Conservation (phyloP, 2,888 invertebrate genomes). For the Horisme vitalbata region DNA sequence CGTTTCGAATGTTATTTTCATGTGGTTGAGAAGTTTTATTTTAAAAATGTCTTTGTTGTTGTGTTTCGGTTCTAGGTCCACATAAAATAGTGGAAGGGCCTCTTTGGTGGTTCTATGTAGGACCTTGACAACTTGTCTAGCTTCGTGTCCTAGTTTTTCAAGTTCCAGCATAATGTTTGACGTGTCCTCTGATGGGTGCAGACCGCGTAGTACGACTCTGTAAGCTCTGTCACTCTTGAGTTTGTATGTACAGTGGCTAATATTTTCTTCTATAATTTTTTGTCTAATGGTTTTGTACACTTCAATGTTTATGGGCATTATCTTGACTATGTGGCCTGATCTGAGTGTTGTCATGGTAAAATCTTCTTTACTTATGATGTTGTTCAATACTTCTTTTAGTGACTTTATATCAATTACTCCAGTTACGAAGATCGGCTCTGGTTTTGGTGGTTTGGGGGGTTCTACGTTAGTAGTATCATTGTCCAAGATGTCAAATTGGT, state of each 20-base stretch:
- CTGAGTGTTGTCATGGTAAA: too few relatives aligned
- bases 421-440: too few relatives aligned
- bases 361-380: too few relatives aligned
- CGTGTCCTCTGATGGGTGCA: slow-evolving; percentile 15
- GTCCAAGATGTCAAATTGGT: too few relatives aligned
- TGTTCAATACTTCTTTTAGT: too few relatives aligned
- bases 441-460: too few relatives aligned
- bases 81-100: slow-evolving; percentile 32
- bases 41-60: slow-evolving; percentile 26
- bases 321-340: too few relatives aligned
- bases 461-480: too few relatives aligned
- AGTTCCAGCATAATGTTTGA: slow-evolving; percentile 12
- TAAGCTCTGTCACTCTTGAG: slow-evolving; percentile 27
- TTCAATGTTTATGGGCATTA: too few relatives aligned
- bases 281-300: background rate
- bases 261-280: background rate
- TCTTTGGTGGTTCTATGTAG: slow-evolving; percentile 22
- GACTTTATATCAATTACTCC: too few relatives aligned
- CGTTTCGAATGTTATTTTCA: slow-evolving; percentile 28
- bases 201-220: slow-evolving; percentile 20
- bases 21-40: slow-evolving; percentile 8
- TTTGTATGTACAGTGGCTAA: slow-evolving; percentile 8
- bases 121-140: slow-evolving; percentile 21
- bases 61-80: slow-evolving; percentile 30
- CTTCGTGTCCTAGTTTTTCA: slow-evolving; percentile 16